These are phyloP conservation scores for Sarcophaga peregrina DNA, from an alignment of 1,140 invertebrate genomes.

Conservation along the genomic window DNA sequence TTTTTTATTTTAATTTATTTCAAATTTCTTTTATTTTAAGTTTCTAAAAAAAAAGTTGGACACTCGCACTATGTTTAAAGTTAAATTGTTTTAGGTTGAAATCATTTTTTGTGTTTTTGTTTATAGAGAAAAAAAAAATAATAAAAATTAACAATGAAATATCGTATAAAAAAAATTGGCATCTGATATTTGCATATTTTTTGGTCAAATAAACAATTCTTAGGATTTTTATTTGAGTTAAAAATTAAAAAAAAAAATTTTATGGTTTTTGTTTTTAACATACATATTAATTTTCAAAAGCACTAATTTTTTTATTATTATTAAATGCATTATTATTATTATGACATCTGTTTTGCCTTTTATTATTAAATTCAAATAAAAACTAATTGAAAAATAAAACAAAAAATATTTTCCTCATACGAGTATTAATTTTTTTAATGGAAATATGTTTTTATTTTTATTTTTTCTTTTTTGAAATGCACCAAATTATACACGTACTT, in stretches of 20 bases:
- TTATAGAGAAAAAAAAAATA: conserved; percentile 13
- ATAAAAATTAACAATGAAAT: not conserved
- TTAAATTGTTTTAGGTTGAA: not conserved
- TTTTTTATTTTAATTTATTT: not conserved
- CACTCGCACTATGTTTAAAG: not conserved
- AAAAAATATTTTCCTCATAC: not conserved
- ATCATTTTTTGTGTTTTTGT: not conserved
- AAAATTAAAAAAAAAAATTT: too few species aligned
- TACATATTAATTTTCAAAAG: not conserved
- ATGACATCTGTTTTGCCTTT: not conserved
- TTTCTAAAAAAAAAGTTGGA: not conserved
- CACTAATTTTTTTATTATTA: not conserved
- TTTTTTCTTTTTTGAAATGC: not conserved
- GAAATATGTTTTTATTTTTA: not conserved
- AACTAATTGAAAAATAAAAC: not conserved
- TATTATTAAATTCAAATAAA: not conserved
- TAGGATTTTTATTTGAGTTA: not conserved
- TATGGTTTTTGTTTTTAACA: too few species aligned
- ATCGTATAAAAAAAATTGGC: not conserved
- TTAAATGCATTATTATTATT: too few species aligned
- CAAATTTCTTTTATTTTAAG: not conserved
- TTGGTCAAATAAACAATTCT: conserved; percentile 27
- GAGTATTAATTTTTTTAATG: not conserved
- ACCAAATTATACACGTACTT: not conserved
- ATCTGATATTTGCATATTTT: conserved; percentile 41